Evolutionary conservation across 1,140 invertebrate genomes (phyloP), one percentile per base, ranked within the genome.

Genomic region (Grapholita molesta): DNA sequence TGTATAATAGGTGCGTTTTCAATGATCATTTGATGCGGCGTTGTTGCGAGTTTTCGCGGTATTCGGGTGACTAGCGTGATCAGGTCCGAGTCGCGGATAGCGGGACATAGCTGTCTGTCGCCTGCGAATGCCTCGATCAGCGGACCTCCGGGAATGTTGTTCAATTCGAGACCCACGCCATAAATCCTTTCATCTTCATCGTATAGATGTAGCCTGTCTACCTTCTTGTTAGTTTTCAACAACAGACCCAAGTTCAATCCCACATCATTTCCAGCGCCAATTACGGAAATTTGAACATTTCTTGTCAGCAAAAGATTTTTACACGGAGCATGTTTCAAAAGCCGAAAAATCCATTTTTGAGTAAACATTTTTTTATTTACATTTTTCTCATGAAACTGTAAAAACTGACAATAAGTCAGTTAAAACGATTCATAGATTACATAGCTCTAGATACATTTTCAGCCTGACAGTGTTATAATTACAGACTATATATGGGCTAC

Each of bases 211-310:
- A 86, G 55, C 53, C 55, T 70, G 6, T 61, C 66, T 42, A 86
- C 71, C 57, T 80, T 76, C 8, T 25, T 11, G 52, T 84, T 87
- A 32, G 73, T 72, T 64, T 82, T 87, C 53, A 87, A 66, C 11
- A 84, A 67, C 23, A 87, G 35, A 5, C 79, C 74, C 12, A 85
- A 57, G 55, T 83, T 80, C 24, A 77, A 77, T 11, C 85, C 85
- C 3, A 85, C 69, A n/a, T 80, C 74, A 57, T 70, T 77, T 30
- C 69, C 76, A 9, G 82, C 80, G 3, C 85, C 83, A 6, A 84
- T 69, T 0, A 85, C 64, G n/a, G 82, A 78, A 0, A 85, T 72
- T 70, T 84, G 79, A 38, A 83, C 61, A 68, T 77, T 76, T 74
- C 75, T 66, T n/a, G 33, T 5, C 66, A 68, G 67, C 24, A 72